Evolutionary conservation across 2,888 invertebrate genomes (phyloP), one percentile per base, ranked within the genome.

Genomic region (Gonocerus acuteangulatus): DNA sequence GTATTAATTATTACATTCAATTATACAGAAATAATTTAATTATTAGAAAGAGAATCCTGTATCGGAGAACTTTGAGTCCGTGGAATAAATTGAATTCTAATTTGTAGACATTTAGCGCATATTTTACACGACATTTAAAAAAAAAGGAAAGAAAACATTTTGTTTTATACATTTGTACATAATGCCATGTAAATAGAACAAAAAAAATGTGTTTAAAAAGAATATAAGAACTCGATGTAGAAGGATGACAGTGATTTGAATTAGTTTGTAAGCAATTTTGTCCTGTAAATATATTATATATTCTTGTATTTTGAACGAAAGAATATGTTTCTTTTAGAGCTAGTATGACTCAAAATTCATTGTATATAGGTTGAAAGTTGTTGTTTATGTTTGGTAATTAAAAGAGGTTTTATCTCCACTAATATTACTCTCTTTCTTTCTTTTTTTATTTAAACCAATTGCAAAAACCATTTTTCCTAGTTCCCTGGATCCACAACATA

Each of bases 311-410:
- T 61, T 63, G 48, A 52, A 62, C 59, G 58, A 59, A 45, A 22
- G 49, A 16, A 52, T 56, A 60, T 62, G 60, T 62, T 60, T 60
- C 56, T 60, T 60, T 52, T 62, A 60, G 62, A 52, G 1, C 19
- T 64, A 62, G 60, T 6, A 21, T 2, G 27, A 45, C 59, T 48
- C 48, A 48, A 19, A 48, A 48, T 59, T 59, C 19, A 59, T 36
- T 59, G 59, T 59, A 59, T 21, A 59, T 59, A 59, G 48, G 21
- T 48, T 19, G 15, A 59, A 34, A 48, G 59, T 62, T 65, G 65
- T 65, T 65, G 65, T 57, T 65, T 65, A 65, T 62, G 65, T 65
- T 65, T 65, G 65, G 63, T 65, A 62, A 65, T 22, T 59, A 59
- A 59, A 48, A 44, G 59, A 59, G 48, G 48, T 59, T 48, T 45